Percentiles rank a stretch among this genome's conserved stretches.
These are phyloP conservation scores for Zaprionus lachaisei DNA, from an alignment of 1,140 invertebrate species.

Conservation along the genomic window DNA sequence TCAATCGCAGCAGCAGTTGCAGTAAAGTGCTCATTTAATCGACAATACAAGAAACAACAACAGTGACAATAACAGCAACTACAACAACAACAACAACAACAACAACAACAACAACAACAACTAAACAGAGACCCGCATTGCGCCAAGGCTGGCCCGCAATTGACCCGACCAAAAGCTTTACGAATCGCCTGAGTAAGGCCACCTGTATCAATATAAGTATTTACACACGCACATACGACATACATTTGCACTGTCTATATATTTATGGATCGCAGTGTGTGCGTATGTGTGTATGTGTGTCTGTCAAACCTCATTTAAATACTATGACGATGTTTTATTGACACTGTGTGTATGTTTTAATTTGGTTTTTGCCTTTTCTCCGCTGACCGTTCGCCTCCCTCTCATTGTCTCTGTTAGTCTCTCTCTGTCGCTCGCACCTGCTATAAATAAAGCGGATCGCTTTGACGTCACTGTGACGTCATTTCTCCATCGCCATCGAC, in stretches of 20 bases:
- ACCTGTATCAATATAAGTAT: constrained; percentile 71
- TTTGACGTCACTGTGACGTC: constrained; percentile 80
- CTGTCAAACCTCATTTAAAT: constrained; percentile 80
- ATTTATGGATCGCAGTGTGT: constrained; percentile 20
- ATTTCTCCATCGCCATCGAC: constrained; percentile 56
- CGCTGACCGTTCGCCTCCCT: constrained; percentile 6
- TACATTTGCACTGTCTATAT: background rate
- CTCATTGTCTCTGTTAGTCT: background rate
- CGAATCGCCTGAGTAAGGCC: constrained; percentile 56
- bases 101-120: background rate
- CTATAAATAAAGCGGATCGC: constrained; percentile 70
- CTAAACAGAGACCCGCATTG: constrained; percentile 38
- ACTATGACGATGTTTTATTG: constrained; percentile 81
- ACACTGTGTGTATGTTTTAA: constrained; percentile 79
- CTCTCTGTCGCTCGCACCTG: constrained; percentile 42
- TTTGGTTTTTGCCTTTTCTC: constrained; percentile 73
- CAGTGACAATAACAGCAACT: background rate
- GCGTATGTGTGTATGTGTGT: constrained; percentile 32
- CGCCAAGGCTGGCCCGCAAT: constrained; percentile 52
- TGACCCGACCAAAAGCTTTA: constrained; percentile 40
- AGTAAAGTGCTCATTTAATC: constrained; percentile 16
- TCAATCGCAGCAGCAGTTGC: constrained; percentile 25
- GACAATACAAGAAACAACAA: constrained; percentile 27
- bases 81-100: constrained; percentile 7
- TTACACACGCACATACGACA: constrained; percentile 7